Base-by-base conservation (phyloP, 2,888 invertebrate species). In the Phyllotreta cruciferae region DNA sequence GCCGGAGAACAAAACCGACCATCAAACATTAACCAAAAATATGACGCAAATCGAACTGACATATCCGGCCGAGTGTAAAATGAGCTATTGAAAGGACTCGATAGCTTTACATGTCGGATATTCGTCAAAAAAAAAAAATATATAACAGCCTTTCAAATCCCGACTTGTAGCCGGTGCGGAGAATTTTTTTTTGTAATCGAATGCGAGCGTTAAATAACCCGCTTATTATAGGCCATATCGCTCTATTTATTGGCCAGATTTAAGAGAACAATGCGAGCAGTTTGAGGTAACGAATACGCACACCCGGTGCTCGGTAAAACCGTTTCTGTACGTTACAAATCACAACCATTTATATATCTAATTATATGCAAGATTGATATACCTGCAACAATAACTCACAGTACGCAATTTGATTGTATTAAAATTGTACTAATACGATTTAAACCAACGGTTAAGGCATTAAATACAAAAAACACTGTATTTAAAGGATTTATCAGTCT, bases 41-140 rank as follows among this genome's bases (percentile, higher is more conserved):
- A 73, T 75, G 74, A 74, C 68, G 70, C 72, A 64, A 73, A 66
- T 58, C 49, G 62, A 68, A 69, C 69, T 69, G 75, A 75, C 75
- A 67, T 75, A 74, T 75, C 75, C 75, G 75, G 71, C 65, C 62
- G 67, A 64, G 68, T 71, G 72, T 70, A 66, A 73, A 75, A 72
- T 69, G 64, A 57, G 66, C 70, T 66, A 70, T 71, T 72, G 60
- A 68, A 65, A 61, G 44, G 56, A 45, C 66, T 71, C 68, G 70
- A 70, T 70, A 71, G 66, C 67, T 70, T 60, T 63, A 71, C 64
- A 73, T 70, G 73, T 73, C 73, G 70, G 73, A 72, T 71, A 72
- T 70, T 56, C 70, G 66, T 72, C 73, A 70, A 70, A 72, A 68
- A 71, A 62, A n/a, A 67, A 49, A 47, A 3, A 53, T 24, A 24